Evolutionary conservation across 30 jellyfish, hydroid and myxozoan genomes (phyloP), one percentile per base, ranked within the genome.

Genomic region (Hydractinia echinata): DNA sequence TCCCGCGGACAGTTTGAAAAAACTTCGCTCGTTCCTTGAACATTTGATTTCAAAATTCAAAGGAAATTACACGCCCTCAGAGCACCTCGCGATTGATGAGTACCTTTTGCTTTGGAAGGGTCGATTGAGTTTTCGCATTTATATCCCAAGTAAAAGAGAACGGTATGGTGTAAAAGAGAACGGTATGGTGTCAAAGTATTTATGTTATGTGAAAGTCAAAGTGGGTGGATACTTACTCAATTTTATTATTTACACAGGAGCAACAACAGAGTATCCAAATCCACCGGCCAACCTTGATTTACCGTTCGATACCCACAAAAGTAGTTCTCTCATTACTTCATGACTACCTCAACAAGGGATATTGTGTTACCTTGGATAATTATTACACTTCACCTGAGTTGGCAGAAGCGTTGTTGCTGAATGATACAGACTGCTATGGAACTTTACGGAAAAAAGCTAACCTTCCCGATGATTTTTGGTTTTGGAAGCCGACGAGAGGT

Each of bases 81-180:
- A 54, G 54, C 55, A 76, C 49, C 4, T 76, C 49, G 5, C 79
- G 18, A 55, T 76, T 19, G 84, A 76, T 54, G 61, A 76, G 54
- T 51, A 55, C 49, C 61, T 76, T 39, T 51, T 7, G 18, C 77
- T 76, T 39, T 76, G 76, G 76, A 76, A 76, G 61, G 77, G 84
- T 7, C 76, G 84, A 21, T 55, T 76, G 49, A 19, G n/a, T 53
- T 76, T 76, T 21, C 55, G 61, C 53, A 8, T 76, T 39, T 76
- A 20, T 16, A 76, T 76, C 5, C 84, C 83, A 5, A 19, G 67
- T 18, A 76, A 76, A 53, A 49, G 77, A 44, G 79, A 76, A 39
- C 77, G 84, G 77, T 76, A 50, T 76, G 84, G 84, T 53, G 58
- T 76, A 52, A 76, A 76, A 53, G 84, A 76, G 18, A 50, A 79